A percentile compares a stretch with the other conserved stretches of the same genome.
Evolutionary conservation across 1,140 invertebrate genomes (phyloP).

Genomic region (Lepidurus arcticus): DNA sequence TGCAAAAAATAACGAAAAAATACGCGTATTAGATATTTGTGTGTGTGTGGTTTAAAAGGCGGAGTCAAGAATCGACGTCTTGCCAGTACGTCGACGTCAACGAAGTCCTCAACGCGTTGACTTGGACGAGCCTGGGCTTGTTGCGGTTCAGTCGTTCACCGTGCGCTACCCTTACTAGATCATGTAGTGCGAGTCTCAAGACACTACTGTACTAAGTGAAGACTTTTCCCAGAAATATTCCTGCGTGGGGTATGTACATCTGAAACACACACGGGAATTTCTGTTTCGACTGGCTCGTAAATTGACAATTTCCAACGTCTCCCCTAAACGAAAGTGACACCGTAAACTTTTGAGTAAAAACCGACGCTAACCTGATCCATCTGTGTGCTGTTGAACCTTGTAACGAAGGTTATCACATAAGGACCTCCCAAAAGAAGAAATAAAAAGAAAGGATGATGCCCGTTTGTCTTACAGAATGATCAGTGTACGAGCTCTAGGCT

Average conservation of each 20-base stretch:
- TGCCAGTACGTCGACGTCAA: conserved; percentile 3
- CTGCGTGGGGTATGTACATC: neutral
- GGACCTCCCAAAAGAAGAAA: neutral
- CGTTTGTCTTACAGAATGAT: neutral
- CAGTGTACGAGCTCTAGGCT: neutral
- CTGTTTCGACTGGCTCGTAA: conserved; percentile 18
- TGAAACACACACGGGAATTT: neutral
- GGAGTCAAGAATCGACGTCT: conserved; percentile 13
- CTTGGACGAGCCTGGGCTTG: neutral
- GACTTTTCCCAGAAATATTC: neutral
- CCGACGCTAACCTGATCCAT: neutral
- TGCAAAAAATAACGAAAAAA: neutral
- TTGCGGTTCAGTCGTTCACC: conserved; percentile 17
- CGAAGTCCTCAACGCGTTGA: neutral
- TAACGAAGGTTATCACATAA: neutral
- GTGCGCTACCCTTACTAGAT: conserved; percentile 9
- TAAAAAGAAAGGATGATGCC: neutral
- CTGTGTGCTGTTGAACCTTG: neutral
- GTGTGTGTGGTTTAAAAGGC: neutral
- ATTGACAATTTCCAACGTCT: neutral
- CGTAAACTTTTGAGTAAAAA: neutral
- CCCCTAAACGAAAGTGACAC: neutral
- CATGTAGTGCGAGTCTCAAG: neutral
- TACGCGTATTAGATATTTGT: neutral
- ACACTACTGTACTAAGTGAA: neutral